These are phyloP conservation scores for Philantomba maxwellii DNA, from an alignment of 2,113 vertebrate species.

Conservation along the genomic window DNA sequence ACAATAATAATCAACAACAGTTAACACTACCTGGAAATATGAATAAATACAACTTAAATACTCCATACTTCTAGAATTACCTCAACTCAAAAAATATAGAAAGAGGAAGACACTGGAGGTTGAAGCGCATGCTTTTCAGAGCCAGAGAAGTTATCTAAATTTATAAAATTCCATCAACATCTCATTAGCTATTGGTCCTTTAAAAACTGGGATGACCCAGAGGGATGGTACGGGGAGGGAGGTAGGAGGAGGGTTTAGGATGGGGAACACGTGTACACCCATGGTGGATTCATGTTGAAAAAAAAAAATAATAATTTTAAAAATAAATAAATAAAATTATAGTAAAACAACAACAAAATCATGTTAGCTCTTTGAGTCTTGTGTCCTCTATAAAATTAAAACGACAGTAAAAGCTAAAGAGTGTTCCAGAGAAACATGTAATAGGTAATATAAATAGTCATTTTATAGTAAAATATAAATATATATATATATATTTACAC, in stretches of 20 bases:
- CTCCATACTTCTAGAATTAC: background rate
- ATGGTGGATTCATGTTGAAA: no score
- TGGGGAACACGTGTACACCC: no score
- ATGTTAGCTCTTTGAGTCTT: background rate
- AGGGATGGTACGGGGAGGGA: no score
- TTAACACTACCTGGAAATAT: background rate
- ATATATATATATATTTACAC: accelerated
- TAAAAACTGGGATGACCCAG: background rate
- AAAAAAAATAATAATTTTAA: no score
- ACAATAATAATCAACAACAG: background rate
- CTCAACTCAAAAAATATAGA: background rate
- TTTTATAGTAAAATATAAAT: background rate
- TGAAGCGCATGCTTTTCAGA: accelerated
- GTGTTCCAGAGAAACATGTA: background rate
- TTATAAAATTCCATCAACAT: background rate
- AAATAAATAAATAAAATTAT: no score
- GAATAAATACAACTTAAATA: background rate
- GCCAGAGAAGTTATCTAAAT: background rate
- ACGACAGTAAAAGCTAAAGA: background rate
- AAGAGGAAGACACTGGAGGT: background rate
- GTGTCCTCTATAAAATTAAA: background rate
- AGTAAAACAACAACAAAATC: background rate
- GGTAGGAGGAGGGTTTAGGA: no score
- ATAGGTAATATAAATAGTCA: background rate
- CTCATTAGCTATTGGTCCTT: background rate